Base-by-base conservation (phyloP, 1,140 invertebrate species). In the Bombus pascuorum region DNA sequence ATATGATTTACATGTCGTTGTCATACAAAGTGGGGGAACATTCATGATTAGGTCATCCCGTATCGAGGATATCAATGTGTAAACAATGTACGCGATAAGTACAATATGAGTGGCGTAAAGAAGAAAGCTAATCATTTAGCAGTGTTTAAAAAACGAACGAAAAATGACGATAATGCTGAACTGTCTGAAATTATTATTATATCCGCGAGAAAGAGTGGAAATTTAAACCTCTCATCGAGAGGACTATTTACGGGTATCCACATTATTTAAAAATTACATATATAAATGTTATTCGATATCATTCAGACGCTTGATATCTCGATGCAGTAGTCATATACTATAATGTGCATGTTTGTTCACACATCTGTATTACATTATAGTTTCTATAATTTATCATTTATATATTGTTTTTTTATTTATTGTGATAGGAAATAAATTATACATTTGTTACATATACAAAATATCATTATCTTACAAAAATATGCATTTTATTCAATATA, bases 211-310 rank as follows among this genome's bases (percentile, higher is more conserved):
- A 96, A 96, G 92, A 97, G 97, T 80, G 98, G 98, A 37, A 96
- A 97, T 85, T 95, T 99, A 32, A 98, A 97, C 95, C 95, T 99
- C 82, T 97, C 97, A 59, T 97, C 97, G 85, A 96, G 96, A 93
- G 97, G 96, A 82, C 94, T 98, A 80, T 95, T 96, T 44, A 95
- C 96, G 95, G 97, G 98, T 98, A 95, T 95, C 95, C 92, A 47
- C 44, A 86, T 77, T 71, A 72, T 42, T 59, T 80, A n/a, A 84
- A 72, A 78, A 32, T 53, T 65, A 77, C 47, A 13, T 62, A 62
- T 62, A 86, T 68, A 72, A 66, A 75, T 75, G 47, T 73, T 68
- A 39, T 18, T 72, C 37, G 66, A 62, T 75, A 65, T 79, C 53
- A 66, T 37, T 66, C n/a, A 37, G 65, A 83, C 39, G 83, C 78